These are phyloP conservation scores for Chrysopilus asiliformis DNA, from an alignment of 2,888 invertebrate genomes.

Conservation along the genomic window DNA sequence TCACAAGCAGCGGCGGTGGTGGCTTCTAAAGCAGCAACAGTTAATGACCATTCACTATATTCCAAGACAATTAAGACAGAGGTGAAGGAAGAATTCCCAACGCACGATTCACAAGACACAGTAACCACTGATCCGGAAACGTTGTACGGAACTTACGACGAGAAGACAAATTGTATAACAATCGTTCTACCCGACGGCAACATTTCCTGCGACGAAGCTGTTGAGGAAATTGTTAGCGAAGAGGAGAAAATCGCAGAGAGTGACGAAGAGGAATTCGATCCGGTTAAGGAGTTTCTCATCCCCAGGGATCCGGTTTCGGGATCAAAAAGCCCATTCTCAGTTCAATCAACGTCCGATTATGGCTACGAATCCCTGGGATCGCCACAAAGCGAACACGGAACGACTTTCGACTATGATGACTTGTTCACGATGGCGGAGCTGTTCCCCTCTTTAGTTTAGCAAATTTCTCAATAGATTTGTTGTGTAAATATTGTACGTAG, in stretches of 20 bases:
- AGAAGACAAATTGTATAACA: constrained; percentile 57
- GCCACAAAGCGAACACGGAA: constrained; percentile 29
- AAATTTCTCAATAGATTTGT: too few species aligned
- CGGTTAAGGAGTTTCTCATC: constrained; percentile 26
- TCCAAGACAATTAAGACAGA: too few species aligned
- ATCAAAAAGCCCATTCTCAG: constrained; percentile 27
- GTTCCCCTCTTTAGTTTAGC: too few species aligned
- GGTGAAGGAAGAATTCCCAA: too few species aligned
- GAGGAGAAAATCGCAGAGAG: constrained; percentile 23
- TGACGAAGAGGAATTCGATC: constrained; percentile 25
- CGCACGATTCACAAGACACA: too few species aligned
- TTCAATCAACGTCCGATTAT: constrained; percentile 40
- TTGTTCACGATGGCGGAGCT: too few species aligned
- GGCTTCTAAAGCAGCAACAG: too few species aligned
- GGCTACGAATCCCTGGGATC: constrained; percentile 56
- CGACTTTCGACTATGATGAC: too few species aligned
- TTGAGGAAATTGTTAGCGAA: constrained; percentile 36
- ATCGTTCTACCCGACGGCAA: constrained; percentile 51
- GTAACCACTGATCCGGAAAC: constrained; percentile 37
- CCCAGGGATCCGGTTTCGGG: background rate
- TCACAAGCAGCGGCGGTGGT: constrained; percentile 6
- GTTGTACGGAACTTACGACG: constrained; percentile 59
- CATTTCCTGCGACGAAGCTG: constrained; percentile 38
- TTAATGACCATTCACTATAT: too few species aligned
- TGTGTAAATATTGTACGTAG: too few species aligned